Percentiles rank a stretch among this genome's conserved stretches.
These are phyloP conservation scores for Laticauda laticaudata DNA, from an alignment of 2,113 vertebrate species.

Conservation along the genomic window DNA sequence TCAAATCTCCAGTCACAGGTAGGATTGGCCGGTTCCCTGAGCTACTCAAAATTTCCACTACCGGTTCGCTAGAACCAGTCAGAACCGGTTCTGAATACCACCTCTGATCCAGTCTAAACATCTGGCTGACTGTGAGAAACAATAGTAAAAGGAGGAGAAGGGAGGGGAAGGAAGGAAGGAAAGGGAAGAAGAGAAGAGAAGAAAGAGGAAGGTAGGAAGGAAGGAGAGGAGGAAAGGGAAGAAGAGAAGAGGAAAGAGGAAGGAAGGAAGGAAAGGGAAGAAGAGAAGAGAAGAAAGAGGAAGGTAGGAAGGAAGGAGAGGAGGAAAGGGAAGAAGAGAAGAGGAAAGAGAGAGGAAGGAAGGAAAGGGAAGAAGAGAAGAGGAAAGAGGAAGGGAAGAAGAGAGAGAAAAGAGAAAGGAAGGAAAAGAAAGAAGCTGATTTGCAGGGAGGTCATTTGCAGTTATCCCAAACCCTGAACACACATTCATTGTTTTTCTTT, in stretches of 20 bases:
- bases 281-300: no score
- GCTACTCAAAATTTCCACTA: no score
- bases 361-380: no score
- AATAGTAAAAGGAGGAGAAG: no score
- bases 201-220: neutral
- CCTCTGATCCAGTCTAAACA: neutral
- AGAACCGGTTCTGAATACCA: no score
- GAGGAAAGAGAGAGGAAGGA: neutral
- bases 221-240: neutral
- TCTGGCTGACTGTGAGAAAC: neutral
- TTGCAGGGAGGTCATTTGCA: neutral
- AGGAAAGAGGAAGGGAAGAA: no score
- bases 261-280: no score
- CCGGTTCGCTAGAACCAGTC: no score
- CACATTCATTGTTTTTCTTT: neutral
- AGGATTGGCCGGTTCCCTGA: no score
- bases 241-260: neutral
- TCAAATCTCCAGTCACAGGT: no score
- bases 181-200: no score
- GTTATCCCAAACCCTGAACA: neutral
- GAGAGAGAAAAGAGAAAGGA: no score
- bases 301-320: neutral
- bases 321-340: neutral
- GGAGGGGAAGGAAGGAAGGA: neutral
- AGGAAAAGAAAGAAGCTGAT: neutral